A percentile compares a stretch with the other conserved stretches of the same genome.
These are phyloP conservation scores for Thrips palmi DNA, from an alignment of 1,140 invertebrate species.

Conservation along the genomic window DNA sequence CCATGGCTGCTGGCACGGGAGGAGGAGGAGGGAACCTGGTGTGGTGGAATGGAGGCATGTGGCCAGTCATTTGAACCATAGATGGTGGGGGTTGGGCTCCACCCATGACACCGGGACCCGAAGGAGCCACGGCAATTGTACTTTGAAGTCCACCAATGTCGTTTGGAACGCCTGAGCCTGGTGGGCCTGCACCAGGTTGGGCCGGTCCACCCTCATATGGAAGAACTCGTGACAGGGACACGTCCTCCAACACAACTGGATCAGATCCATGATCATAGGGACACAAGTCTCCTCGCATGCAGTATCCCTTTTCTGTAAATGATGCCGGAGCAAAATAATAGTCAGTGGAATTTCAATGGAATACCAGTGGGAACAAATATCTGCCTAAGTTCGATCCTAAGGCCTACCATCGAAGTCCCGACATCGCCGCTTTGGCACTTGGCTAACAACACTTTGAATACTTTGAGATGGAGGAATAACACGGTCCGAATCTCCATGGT, in stretches of 20 bases:
- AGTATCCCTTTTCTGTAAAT: slow-evolving; percentile 72
- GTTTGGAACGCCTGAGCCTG: too few relatives aligned
- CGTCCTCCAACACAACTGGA: slow-evolving; percentile 82
- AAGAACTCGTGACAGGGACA: slow-evolving; percentile 36
- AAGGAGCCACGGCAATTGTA: slow-evolving; percentile 9
- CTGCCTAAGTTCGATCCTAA: slow-evolving; percentile 16
- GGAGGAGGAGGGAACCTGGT: too few relatives aligned
- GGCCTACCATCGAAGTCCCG: slow-evolving; percentile 56
- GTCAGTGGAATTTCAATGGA: slow-evolving; percentile 1
- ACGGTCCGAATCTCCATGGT: slow-evolving; percentile 39
- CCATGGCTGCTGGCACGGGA: too few relatives aligned
- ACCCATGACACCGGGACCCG: too few relatives aligned
- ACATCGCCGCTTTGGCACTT: slow-evolving; percentile 37
- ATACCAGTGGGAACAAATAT: slow-evolving; percentile 1
- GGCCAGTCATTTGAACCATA: slow-evolving; percentile 9
- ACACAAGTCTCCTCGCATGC: slow-evolving; percentile 86
- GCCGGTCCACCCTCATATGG: too few relatives aligned
- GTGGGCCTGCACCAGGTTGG: too few relatives aligned
- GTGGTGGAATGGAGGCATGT: slow-evolving; percentile 21
- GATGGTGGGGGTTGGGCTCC: not conserved
- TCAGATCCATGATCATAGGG: slow-evolving; percentile 89
- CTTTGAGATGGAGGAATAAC: slow-evolving; percentile 31
- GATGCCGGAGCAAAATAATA: not conserved
- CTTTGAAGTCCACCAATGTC: too few relatives aligned
- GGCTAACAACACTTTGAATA: slow-evolving; percentile 32